Evolutionary conservation across 2,888 invertebrate genomes (phyloP), one percentile per base, ranked within the genome.

Genomic region (Lithophane semibrunnea): DNA sequence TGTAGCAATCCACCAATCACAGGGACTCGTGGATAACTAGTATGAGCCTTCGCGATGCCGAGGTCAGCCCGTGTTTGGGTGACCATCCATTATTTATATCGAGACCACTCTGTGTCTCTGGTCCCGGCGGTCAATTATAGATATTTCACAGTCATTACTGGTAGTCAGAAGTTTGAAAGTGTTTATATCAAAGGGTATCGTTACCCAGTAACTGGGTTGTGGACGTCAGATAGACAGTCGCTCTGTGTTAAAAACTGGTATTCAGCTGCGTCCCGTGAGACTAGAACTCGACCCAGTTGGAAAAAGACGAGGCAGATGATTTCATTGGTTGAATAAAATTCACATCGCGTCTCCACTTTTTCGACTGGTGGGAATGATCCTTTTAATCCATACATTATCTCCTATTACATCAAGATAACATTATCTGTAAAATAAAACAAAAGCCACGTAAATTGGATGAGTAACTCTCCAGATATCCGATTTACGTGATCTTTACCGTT

Each of bases 351-450:
- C 12, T 44, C 69, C 24, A 0, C n/a, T 18, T 13, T 37, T 4
- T 37, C 37, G 5, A 37, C 37, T 44, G 9, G 9, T 44, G 9
- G 44, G 44, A 44, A 44, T 9, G 44, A 44, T 44, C 9, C 44
- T 44, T 44, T 44, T 44, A 44, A 58, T n/a, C 37, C 7, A 7
- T n/a, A 0, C 29, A 16, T 75, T 44, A 76, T n/a, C 60, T 37
- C 5, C 24, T 44, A 52, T 52, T 24, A 65, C 5, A 54, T 10
- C 44, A 8, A 47, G 65, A 79, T 79, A 79, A 66, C 44, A 37
- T 75, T 81, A 75, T 75, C 65, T 66, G 24, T 21, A 24, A 37
- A 47, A 66, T 75, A 75, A 79, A 79, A 81, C 82, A 21, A 81
- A 74, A 79, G 60, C n/a, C 75, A 66, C 65, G 82, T 81, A 12